Conservation (phyloP, 2,888 invertebrate species). For the Platerodrilus igneus region DNA sequence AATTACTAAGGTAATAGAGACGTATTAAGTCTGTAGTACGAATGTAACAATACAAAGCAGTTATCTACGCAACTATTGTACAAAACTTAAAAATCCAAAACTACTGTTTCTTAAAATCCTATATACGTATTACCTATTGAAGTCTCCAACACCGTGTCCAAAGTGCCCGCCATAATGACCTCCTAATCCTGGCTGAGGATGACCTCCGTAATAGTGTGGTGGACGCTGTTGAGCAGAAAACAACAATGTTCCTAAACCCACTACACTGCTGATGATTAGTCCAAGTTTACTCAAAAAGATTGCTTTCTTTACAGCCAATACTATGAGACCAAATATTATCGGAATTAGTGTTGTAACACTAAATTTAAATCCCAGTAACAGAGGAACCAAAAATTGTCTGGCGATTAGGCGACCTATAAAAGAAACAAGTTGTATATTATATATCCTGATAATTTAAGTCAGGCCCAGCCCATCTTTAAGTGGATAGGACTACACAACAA, state of each 20-base stretch:
- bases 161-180: conserved; percentile 20
- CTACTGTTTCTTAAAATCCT: too few relatives aligned
- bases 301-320: conserved; percentile 73
- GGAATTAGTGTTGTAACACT: conserved; percentile 72
- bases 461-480: too few relatives aligned
- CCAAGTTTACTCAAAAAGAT: conserved; percentile 71
- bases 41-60: too few relatives aligned
- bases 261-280: conserved; percentile 63
- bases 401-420: conserved; percentile 50
- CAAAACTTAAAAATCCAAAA: too few relatives aligned
- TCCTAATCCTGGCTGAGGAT: conserved; percentile 21
- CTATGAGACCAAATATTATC: conserved; percentile 63
- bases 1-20: too few relatives aligned
- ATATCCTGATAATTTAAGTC: too few relatives aligned
- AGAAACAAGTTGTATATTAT: conserved; percentile 3
- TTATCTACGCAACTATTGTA: too few relatives aligned
- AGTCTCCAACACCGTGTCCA: conserved; percentile 7
- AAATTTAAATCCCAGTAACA: conserved; percentile 75
- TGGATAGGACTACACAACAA: too few relatives aligned
- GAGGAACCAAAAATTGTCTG: conserved; percentile 68
- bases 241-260: conserved; percentile 54
- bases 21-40: too few relatives aligned
- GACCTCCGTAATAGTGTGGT: conserved; percentile 10
- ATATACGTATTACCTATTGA: too few relatives aligned
- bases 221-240: conserved; percentile 37